Evolutionary conservation across 1,140 invertebrate species (phyloP).

Genomic region (Lerema accius): DNA sequence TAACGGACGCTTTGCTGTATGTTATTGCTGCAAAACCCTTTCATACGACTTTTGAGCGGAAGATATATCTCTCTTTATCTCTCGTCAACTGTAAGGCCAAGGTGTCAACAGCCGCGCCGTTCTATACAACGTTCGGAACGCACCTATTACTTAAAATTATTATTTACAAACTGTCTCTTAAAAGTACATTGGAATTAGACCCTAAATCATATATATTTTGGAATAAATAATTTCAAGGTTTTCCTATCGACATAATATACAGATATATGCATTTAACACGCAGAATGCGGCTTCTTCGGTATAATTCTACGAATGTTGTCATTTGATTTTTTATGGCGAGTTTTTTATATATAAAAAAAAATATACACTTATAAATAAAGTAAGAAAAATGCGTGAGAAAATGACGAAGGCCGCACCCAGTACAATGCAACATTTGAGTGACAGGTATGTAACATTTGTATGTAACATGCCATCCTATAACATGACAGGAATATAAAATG

Average conservation of each 20-base stretch:
- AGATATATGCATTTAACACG: conserved; percentile 33
- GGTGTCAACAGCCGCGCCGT: conserved; percentile 10
- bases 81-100: background rate
- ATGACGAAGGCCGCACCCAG: conserved; percentile 5
- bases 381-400: background rate
- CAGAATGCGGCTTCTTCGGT: conserved; percentile 4
- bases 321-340: conserved; percentile 2
- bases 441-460: background rate
- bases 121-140: conserved; percentile 12
- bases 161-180: conserved; percentile 49
- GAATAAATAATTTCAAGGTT: conserved; percentile 54
- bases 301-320: background rate
- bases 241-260: conserved; percentile 52
- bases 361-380: background rate
- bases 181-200: conserved; percentile 48
- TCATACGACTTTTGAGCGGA: conserved; percentile 12
- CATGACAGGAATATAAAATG: background rate
- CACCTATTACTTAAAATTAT: conserved; percentile 30
- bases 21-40: conserved; percentile 20
- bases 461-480: background rate
- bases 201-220: conserved; percentile 44
- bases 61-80: background rate
- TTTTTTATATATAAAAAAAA: background rate
- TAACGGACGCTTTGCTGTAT: conserved; percentile 9
- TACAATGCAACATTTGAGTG: background rate